A percentile compares a stretch with the other conserved stretches of the same genome.
Evolutionary conservation across 1,140 invertebrate species (phyloP).

Genomic region (Vanessa tameamea): DNA sequence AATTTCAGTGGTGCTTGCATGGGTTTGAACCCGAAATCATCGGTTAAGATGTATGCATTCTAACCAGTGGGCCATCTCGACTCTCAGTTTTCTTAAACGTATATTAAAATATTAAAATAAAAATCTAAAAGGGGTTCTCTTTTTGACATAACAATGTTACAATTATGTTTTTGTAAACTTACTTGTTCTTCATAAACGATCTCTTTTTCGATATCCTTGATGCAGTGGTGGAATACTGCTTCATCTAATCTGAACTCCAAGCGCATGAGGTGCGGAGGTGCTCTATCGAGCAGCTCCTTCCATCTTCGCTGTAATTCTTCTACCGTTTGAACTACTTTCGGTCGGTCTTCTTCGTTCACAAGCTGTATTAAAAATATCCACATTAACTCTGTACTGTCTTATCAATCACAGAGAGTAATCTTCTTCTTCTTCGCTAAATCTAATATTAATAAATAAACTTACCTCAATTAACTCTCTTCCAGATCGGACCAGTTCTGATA

Average conservation of each 20-base stretch:
- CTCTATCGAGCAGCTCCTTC: slow-evolving; percentile 88
- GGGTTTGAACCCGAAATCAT: too few species aligned
- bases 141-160: too few species aligned
- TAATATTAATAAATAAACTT: slow-evolving; percentile 6
- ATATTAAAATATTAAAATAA: too few species aligned
- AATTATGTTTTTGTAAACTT: background rate
- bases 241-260: slow-evolving; percentile 95
- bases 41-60: too few species aligned
- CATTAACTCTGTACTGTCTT: background rate
- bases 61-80: too few species aligned
- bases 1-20: too few species aligned
- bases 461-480: slow-evolving; percentile 88
- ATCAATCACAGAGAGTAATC: background rate
- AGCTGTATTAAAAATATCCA: slow-evolving; percentile 41
- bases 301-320: slow-evolving; percentile 88
- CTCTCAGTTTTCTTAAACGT: too few species aligned
- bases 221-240: slow-evolving; percentile 89
- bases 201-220: slow-evolving; percentile 95
- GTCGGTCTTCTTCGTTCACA: slow-evolving; percentile 83
- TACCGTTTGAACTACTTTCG: slow-evolving; percentile 85
- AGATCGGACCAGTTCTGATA: slow-evolving; percentile 89
- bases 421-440: background rate
- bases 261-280: slow-evolving; percentile 91
- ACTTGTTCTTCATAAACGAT: slow-evolving; percentile 91
- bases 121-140: too few species aligned